phyloP scores from a whole-genome alignment of 2,113 vertebrate genomes.

The Hyperopisus bebe region DNA sequence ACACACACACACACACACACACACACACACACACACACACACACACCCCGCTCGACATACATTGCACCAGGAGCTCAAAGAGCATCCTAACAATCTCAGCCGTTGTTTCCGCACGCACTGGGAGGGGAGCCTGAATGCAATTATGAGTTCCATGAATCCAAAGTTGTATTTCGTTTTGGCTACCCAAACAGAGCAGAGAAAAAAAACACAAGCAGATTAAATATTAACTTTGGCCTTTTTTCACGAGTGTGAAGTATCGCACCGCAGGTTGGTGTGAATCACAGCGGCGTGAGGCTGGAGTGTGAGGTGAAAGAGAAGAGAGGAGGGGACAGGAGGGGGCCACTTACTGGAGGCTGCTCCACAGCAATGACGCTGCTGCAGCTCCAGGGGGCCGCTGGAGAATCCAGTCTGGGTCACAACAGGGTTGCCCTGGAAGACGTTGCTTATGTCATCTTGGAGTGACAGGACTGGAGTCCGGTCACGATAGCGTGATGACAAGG shows the following conservation, averaged over 20 bases:
- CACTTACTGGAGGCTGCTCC: background rate
- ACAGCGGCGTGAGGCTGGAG: background rate
- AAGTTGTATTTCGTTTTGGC: background rate
- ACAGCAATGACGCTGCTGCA: background rate
- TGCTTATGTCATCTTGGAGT: background rate
- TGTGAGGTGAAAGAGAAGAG: background rate
- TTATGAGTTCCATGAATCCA: slow-evolving; percentile 1
- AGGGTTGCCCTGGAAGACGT: background rate
- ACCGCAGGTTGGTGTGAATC: background rate
- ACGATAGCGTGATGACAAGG: background rate
- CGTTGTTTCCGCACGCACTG: slow-evolving; percentile 5
- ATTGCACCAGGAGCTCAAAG: slow-evolving; percentile 1
- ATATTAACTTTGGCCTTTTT: background rate
- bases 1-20: slow-evolving; percentile 15
- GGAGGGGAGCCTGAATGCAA: slow-evolving; percentile 16
- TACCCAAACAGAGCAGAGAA: background rate
- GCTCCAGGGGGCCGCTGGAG: background rate
- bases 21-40: slow-evolving; percentile 8
- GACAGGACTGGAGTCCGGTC: background rate
- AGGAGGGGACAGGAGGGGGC: background rate
- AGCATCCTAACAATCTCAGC: background rate
- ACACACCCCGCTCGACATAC: slow-evolving; percentile 8
- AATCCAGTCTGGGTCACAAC: background rate
- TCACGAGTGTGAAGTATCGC: background rate
- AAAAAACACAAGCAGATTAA: background rate